Conservation (phyloP, 2,888 invertebrate species). For the Aradus depressus region DNA sequence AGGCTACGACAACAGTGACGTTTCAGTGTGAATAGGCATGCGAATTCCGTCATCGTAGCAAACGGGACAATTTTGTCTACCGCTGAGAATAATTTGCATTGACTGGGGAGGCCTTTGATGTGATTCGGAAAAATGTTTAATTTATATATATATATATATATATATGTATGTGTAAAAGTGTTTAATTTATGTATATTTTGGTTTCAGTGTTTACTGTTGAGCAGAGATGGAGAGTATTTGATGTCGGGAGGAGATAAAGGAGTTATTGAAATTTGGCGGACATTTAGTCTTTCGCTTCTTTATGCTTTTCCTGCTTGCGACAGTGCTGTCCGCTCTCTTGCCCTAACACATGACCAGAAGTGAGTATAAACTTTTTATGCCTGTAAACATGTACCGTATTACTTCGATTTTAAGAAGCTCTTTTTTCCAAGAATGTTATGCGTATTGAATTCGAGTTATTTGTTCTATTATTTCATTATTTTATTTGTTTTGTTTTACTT, state of each 20-base stretch:
- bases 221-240: constrained; percentile 96
- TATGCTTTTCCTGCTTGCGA: constrained; percentile 98
- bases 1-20: no score
- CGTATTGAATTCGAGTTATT: no score
- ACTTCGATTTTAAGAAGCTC: no score
- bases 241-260: constrained; percentile 96
- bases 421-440: no score
- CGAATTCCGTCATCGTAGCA: no score
- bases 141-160: neutral
- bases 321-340: constrained; percentile 85
- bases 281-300: constrained; percentile 89
- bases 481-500: no score
- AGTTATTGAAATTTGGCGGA: constrained; percentile 96
- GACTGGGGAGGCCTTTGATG: no score
- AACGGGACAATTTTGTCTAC: no score
- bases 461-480: no score
- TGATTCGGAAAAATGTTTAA: neutral
- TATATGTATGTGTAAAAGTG: neutral
- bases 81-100: no score
- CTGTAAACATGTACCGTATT: no score
- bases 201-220: constrained; percentile 74
- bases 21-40: no score
- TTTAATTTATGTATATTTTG: constrained; percentile 9
- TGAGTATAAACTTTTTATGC: constrained; percentile 42
- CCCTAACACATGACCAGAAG: constrained; percentile 98